Conservation (phyloP, 2,113 vertebrate genomes). For the Strix aluco region DNA sequence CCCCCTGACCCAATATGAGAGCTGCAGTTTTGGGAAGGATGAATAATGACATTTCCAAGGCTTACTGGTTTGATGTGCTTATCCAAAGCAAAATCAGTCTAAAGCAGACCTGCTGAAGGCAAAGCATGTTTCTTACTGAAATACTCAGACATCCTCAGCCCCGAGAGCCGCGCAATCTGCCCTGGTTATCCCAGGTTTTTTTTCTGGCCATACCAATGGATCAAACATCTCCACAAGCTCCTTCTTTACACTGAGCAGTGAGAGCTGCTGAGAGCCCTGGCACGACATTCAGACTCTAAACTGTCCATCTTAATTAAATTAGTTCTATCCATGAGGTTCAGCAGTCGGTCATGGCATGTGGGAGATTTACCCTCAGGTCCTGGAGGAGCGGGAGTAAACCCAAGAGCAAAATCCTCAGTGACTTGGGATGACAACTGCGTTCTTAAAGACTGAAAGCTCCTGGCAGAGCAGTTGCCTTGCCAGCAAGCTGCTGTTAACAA, state of each 20-base stretch:
- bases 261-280: not conserved
- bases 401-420: slow-evolving; percentile 49
- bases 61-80: not conserved
- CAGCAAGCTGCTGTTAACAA: slow-evolving; percentile 58
- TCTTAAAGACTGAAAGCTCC: slow-evolving; percentile 40
- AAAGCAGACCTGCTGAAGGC: slow-evolving; percentile 14
- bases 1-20: not conserved
- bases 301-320: slow-evolving; percentile 54
- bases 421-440: slow-evolving; percentile 59
- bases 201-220: not conserved
- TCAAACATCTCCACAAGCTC: not conserved
- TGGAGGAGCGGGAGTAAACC: slow-evolving; percentile 26
- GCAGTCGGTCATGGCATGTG: slow-evolving; percentile 1
- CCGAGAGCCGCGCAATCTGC: not conserved
- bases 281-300: not conserved
- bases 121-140: not conserved
- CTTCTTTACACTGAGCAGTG: not conserved
- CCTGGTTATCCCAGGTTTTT: not conserved
- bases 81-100: not conserved
- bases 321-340: slow-evolving; percentile 29
- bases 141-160: not conserved
- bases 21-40: not conserved
- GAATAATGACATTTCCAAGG: not conserved
- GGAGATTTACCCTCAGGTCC: slow-evolving; percentile 36
- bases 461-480: slow-evolving; percentile 56